Base-by-base conservation (phyloP, 1,140 invertebrate genomes). In the Mactra quadrangularis region DNA sequence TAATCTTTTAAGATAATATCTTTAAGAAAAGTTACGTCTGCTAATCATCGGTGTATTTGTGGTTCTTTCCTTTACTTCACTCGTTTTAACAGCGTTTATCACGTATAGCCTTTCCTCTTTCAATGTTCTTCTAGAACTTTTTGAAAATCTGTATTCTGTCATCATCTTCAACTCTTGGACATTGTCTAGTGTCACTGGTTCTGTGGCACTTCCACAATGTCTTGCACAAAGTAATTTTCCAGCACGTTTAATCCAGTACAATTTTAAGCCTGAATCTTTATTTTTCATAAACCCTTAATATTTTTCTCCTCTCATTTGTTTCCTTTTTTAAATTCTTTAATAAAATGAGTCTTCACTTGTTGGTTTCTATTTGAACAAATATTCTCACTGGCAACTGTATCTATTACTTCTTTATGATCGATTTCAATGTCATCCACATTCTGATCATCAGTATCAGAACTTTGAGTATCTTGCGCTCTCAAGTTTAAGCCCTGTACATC, bases 21-120 rank as follows among this genome's bases (percentile, higher is more conserved):
- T 57, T 19, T 75, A 75, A 7, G 71, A 57, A 60, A 75, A 75
- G 29, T 75, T 57, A 59, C 53, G 6, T 60, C 70, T 74, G 47
- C 70, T 74, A 66, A 9, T 22, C 22, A 25, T 4, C n/a, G 45
- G 3, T 33, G 7, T 25, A 22, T 55, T n/a, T 45, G 50, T 74
- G 3, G 70, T 57, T 57, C 70, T 55, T 52, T 71, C 9, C 52
- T 7, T n/a, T 3, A 75, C 71, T 9, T 75, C 53, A 41, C 41
- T 41, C 41, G 17, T 57, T 45, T 41, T 31, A 15, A 74, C 53
- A 57, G 15, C 31, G 7, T 22, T 27, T 45, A 33, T 59, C 1
- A 75, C 71, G 25, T 59, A 6, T 6, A 75, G 31, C 22, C 45
- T 57, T 45, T 55, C 55, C 22, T 75, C 33, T 45, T 45, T 27